Conservation (phyloP, 2,888 invertebrate species). For the Xestoiulus laeticollis region DNA sequence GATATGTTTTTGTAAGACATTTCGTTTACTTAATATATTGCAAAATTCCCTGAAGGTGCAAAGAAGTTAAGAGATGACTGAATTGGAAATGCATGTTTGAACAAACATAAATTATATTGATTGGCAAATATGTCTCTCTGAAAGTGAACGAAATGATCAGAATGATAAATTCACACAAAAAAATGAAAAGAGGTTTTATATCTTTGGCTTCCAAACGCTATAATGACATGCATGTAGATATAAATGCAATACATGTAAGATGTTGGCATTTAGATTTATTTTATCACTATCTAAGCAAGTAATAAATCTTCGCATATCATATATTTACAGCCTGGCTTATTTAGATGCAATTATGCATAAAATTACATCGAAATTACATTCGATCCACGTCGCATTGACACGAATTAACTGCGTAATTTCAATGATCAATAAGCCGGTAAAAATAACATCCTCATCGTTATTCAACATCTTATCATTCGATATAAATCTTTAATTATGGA, state of each 20-base stretch:
- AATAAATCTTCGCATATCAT: neutral
- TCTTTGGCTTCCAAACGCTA: neutral
- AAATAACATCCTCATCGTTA: neutral
- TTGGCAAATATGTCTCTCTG: neutral
- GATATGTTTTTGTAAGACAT: neutral
- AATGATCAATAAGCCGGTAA: neutral
- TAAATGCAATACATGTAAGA: neutral
- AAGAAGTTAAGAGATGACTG: neutral
- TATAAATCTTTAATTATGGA: neutral
- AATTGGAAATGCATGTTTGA: neutral
- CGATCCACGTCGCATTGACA: neutral
- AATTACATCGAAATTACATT: neutral
- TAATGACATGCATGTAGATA: neutral
- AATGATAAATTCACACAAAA: neutral
- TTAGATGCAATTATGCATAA: neutral
- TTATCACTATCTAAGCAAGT: neutral
- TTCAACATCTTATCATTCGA: neutral
- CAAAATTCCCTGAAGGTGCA: neutral
- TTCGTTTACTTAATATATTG: neutral
- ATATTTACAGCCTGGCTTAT: neutral
- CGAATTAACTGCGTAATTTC: neutral
- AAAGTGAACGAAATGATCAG: neutral
- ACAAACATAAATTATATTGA: neutral
- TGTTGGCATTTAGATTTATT: too few relatives aligned
- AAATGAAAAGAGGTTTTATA: neutral